phyloP scores from a whole-genome alignment of 2,797 vertebrate species.

The Alectoris magna region DNA sequence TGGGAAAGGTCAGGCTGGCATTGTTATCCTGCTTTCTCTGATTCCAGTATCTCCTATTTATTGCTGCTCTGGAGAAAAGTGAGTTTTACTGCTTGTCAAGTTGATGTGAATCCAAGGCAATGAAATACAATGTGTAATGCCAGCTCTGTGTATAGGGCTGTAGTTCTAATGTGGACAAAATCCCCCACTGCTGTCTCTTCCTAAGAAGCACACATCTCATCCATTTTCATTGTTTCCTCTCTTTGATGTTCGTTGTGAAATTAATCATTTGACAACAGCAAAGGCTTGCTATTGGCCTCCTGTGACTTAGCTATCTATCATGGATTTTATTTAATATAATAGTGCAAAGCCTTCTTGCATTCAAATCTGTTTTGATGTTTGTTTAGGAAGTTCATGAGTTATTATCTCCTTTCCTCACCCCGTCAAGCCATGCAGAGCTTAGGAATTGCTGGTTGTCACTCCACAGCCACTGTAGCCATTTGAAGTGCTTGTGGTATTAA shows the following conservation, averaged over 20 bases:
- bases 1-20: background rate
- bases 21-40: background rate
- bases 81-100: background rate
- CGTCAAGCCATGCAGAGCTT: fast-evolving
- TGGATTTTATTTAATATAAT: slow-evolving; percentile 13
- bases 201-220: background rate
- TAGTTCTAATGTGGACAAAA: background rate
- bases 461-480: background rate
- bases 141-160: background rate
- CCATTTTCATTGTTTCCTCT: background rate
- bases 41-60: background rate
- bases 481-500: background rate
- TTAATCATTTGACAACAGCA: slow-evolving; percentile 30
- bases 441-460: fast-evolving
- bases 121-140: background rate
- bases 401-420: background rate
- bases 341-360: background rate
- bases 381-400: background rate
- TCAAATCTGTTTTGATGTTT: slow-evolving; percentile 1
- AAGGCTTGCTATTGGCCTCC: background rate
- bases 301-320: slow-evolving; percentile 18
- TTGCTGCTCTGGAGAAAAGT: background rate
- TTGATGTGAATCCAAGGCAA: background rate
- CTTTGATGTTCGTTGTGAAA: slow-evolving; percentile 37
- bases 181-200: background rate